Percentiles rank a stretch among this genome's conserved stretches.
These are phyloP conservation scores for Buceros bicornis DNA, from an alignment of 2,797 vertebrate species.

Conservation along the genomic window DNA sequence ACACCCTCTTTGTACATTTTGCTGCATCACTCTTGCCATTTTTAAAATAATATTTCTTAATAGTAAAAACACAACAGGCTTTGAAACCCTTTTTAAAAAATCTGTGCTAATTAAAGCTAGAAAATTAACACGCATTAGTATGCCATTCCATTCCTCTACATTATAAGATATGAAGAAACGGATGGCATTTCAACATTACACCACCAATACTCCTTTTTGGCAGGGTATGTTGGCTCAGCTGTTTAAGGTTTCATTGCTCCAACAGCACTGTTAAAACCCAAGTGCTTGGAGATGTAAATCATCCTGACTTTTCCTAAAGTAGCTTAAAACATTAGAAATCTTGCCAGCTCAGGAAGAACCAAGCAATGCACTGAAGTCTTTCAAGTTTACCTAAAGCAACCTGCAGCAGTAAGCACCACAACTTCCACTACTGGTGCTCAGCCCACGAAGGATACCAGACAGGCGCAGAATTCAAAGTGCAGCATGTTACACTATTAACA, in stretches of 20 bases:
- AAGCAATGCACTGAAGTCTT: not conserved
- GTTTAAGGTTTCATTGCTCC: not conserved
- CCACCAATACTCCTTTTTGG: not conserved
- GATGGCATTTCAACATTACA: not conserved
- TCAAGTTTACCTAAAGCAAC: constrained; percentile 50
- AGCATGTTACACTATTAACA: constrained; percentile 52
- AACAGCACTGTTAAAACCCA: not conserved
- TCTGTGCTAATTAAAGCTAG: not conserved
- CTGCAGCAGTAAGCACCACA: not conserved
- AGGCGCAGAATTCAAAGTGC: constrained; percentile 46
- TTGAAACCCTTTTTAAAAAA: not conserved
- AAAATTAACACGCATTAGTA: not conserved
- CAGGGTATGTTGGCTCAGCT: not conserved
- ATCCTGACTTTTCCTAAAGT: not conserved
- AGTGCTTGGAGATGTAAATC: not conserved
- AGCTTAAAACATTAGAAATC: not conserved
- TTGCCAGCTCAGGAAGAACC: constrained; percentile 17
- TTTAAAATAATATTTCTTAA: not conserved
- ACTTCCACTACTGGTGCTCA: not conserved
- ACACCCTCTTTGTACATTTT: not conserved
- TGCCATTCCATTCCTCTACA: not conserved
- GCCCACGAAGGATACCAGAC: constrained; percentile 9
- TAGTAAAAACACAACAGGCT: not conserved
- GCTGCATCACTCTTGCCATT: not conserved
- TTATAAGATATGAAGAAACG: not conserved